Evolutionary conservation across 2,797 vertebrate genomes (phyloP).

Genomic region (Oreochromis mossambicus): DNA sequence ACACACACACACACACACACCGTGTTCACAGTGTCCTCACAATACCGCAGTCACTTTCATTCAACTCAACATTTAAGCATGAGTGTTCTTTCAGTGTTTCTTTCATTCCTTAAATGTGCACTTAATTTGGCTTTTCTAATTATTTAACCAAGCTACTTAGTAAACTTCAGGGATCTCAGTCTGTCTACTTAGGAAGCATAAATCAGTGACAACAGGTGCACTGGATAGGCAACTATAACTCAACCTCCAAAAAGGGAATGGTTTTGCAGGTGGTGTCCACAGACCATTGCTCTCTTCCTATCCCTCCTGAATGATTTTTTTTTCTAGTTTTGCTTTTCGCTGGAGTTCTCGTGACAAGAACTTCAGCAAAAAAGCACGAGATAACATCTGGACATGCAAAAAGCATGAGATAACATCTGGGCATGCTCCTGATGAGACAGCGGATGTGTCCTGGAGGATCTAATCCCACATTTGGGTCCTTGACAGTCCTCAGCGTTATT

Average conservation of each 20-base stretch:
- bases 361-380: background rate
- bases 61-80: background rate
- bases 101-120: background rate
- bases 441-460: background rate
- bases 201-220: background rate
- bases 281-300: background rate
- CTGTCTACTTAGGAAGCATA: background rate
- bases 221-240: background rate
- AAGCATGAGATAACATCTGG: background rate
- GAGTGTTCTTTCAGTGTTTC: background rate
- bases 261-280: background rate
- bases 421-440: background rate
- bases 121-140: background rate
- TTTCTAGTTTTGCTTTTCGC: background rate
- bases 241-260: background rate
- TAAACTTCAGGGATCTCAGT: background rate
- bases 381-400: background rate
- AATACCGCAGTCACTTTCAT: background rate
- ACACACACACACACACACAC: background rate
- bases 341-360: background rate
- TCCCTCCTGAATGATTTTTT: background rate
- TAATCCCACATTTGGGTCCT: background rate
- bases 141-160: background rate
- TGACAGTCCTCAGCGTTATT: background rate
- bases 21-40: background rate